Conservation (phyloP, 2,113 vertebrate species). For the Corythaeola cristata region DNA sequence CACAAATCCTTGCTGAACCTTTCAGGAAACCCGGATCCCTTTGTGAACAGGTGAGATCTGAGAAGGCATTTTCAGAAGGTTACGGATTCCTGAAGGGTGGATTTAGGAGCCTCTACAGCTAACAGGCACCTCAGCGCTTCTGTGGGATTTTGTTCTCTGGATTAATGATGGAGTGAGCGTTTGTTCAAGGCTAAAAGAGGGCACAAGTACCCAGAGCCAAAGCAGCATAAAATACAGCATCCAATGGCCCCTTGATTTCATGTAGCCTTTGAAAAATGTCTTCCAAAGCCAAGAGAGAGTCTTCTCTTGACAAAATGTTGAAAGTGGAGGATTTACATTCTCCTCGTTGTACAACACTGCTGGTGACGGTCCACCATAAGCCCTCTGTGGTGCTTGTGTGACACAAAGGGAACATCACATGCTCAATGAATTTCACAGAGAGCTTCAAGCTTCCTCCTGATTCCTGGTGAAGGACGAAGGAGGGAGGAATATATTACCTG, state of each 20-base stretch:
- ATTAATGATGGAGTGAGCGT: neutral
- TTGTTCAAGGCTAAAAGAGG: neutral
- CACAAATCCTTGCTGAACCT: neutral
- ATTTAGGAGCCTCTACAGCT: neutral
- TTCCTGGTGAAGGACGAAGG: neutral
- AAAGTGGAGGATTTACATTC: neutral
- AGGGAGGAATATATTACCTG: neutral
- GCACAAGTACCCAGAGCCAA: neutral
- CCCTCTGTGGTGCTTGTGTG: neutral
- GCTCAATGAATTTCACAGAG: neutral
- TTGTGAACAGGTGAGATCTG: neutral
- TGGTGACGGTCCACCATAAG: neutral
- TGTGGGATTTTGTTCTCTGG: neutral
- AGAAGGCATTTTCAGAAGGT: neutral
- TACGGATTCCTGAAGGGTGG: neutral
- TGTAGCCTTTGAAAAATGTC: neutral
- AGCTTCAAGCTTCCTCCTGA: neutral
- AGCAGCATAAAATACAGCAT: neutral
- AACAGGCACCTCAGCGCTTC: neutral
- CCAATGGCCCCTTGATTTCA: neutral
- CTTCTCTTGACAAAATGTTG: neutral
- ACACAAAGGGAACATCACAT: rapidly evolving
- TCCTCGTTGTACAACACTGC: neutral
- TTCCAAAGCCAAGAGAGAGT: neutral
- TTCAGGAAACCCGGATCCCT: neutral